Evolutionary conservation across 2,113 vertebrate genomes (phyloP), one percentile per base, ranked within the genome.

Genomic region (Tylochromis polylepis): DNA sequence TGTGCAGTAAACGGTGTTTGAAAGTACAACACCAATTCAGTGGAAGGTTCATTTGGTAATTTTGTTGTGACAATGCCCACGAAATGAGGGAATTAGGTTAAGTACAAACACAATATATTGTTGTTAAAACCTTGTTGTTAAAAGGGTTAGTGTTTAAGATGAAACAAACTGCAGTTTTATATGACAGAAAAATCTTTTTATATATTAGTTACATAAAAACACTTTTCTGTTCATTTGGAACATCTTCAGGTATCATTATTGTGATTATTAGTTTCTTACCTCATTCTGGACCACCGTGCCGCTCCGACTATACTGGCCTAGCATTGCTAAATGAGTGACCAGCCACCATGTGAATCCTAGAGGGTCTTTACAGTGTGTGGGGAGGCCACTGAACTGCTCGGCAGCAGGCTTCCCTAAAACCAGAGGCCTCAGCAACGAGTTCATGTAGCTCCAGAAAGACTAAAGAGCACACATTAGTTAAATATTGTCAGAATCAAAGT

Each of bases 341-440:
- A 99, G 89, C 99, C 99, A 99, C 99, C 98, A 99, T 38, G 96
- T 97, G 94, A 99, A 98, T 58, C 98, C 97, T 82, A 98, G 11
- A 3, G 97, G 93, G 86, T 99, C 99, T 92, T 97, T 98, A 89
- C 97, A 97, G 34, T 96, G 96, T n/a, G 94, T 43, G 6, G 92
- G 92, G 16, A 96, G 91, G 10, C 93, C 93, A 11, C 41, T 80
- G 67, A 93, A 90, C 77, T 83, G 88, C 27, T 94, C 92, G 29
- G 87, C 82, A 34, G 89, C 80, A 18, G 93, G 93, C 72, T 82
- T 88, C 49, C 94, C 93, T 38, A 88, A 92, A 34, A 95, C 93
- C 75, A 95, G 85, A 43, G 93, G 93, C 87, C 93, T 97, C 55
- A 99, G 92, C 79, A 97, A 79, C 79, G 93, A 95, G 93, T 96